Base-by-base conservation (phyloP, 1,140 invertebrate genomes). In the Zophobas atratus region DNA sequence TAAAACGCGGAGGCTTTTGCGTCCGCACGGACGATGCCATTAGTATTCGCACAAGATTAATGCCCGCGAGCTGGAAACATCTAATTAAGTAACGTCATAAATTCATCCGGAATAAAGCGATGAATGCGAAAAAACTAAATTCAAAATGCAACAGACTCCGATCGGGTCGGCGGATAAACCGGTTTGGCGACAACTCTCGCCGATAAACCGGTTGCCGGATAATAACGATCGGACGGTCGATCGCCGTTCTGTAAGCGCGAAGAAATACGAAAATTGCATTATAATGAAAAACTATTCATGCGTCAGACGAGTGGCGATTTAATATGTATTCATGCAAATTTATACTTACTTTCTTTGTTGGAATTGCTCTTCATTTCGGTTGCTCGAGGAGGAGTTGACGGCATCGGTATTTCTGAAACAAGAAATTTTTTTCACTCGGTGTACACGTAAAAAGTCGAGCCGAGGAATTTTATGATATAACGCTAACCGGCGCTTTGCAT, bases 371-470 rank as follows among this genome's bases (percentile, higher is more conserved):
- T 90, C 84, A 91, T 91, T 87, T 92, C 90, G 38, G 90, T 92
- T 5, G 91, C 90, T 86, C 90, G 91, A 32, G 92, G 91, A 63
- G 91, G 88, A 63, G 88, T 88, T 33, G 92, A 92, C 32, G 92
- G 91, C 87, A 91, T 90, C 32, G 91, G 90, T 80, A 93, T 92
- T 88, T 92, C 92, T 93, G 89, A 76, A 90, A 90, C 43, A 75
- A 81, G 79, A 82, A 20, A 77, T 72, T 71, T 51, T 55, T 72
- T 51, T 8, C 41, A 49, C 6, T 38, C 38, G 39, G 8, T 63
- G 38, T 43, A 67, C 55, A 57, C 20, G 55, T 5, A 39, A 20
- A 41, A 67, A 67, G 41, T 1, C 38, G 6, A 55, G 39, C 20
- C 20, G 39, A 63, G 43, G 43, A n/a, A 1, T 51, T 51, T 51